Evolutionary conservation across 2,888 invertebrate genomes (phyloP).

Genomic region (Clistopyga incitator): DNA sequence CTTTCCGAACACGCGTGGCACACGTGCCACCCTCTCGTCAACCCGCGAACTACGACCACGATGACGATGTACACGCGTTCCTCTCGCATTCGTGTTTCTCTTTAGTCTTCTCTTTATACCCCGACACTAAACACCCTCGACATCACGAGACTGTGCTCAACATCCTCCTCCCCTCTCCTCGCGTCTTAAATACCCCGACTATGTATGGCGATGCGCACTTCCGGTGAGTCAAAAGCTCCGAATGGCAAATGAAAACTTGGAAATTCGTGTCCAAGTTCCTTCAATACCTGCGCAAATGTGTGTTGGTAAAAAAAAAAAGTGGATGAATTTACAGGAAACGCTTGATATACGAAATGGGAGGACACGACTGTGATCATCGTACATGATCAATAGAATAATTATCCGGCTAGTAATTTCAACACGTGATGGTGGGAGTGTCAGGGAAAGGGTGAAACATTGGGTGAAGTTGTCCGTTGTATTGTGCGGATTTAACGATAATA

Average conservation of each 20-base stretch:
- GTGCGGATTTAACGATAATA: constrained; percentile 79
- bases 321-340: too few relatives aligned
- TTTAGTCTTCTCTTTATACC: neutral
- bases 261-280: neutral
- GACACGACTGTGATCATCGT: neutral
- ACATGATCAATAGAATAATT: constrained; percentile 34
- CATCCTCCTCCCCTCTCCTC: neutral
- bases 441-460: constrained; percentile 5
- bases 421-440: neutral
- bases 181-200: constrained; percentile 25
- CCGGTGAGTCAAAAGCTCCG: neutral
- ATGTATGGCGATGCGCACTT: neutral
- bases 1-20: neutral
- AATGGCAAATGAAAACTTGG: neutral
- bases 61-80: constrained; percentile 21
- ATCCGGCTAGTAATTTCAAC: constrained; percentile 25
- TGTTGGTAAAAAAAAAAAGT: too few relatives aligned
- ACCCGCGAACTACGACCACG: neutral
- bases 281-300: too few relatives aligned
- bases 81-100: constrained; percentile 21
- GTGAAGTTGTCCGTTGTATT: constrained; percentile 74
- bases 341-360: too few relatives aligned
- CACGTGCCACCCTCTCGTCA: constrained; percentile 14
- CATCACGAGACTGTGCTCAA: constrained; percentile 3
- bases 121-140: neutral